These are phyloP conservation scores for Trematomus bernacchii DNA, from an alignment of 2,797 vertebrate species.

Conservation along the genomic window DNA sequence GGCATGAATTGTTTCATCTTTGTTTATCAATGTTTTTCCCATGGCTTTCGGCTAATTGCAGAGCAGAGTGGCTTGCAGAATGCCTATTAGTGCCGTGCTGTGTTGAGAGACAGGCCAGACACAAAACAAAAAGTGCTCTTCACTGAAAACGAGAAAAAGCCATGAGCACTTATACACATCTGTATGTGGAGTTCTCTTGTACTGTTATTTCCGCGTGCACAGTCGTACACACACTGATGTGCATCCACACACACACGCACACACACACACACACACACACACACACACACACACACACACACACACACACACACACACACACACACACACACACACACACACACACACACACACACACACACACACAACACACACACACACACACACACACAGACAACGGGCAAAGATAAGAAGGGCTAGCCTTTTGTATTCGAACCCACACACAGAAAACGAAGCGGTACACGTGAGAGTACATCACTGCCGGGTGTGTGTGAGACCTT, in stretches of 20 bases:
- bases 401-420: slow-evolving; percentile 56
- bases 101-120: slow-evolving; percentile 57
- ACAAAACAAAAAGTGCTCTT: slow-evolving; percentile 16
- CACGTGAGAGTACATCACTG: slow-evolving; percentile 57
- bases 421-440: slow-evolving; percentile 62
- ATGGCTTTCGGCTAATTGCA: slow-evolving; percentile 72
- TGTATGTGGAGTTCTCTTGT: slow-evolving; percentile 29
- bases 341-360: not conserved
- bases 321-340: slow-evolving; percentile 5
- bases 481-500: slow-evolving; percentile 56
- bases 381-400: slow-evolving; percentile 24
- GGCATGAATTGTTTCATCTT: slow-evolving; percentile 70
- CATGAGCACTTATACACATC: slow-evolving; percentile 19
- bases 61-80: slow-evolving; percentile 58
- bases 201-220: slow-evolving; percentile 22
- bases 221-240: not conserved
- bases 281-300: not conserved
- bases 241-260: slow-evolving; percentile 2
- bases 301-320: slow-evolving; percentile 6
- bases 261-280: not conserved
- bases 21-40: slow-evolving; percentile 72
- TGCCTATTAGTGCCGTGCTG: slow-evolving; percentile 64
- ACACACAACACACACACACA: not conserved
- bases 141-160: slow-evolving; percentile 47
- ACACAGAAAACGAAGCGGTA: slow-evolving; percentile 51